These are phyloP conservation scores for Typhlichthys eigenmanni DNA, from an alignment of 2,797 vertebrate species.

Conservation along the genomic window DNA sequence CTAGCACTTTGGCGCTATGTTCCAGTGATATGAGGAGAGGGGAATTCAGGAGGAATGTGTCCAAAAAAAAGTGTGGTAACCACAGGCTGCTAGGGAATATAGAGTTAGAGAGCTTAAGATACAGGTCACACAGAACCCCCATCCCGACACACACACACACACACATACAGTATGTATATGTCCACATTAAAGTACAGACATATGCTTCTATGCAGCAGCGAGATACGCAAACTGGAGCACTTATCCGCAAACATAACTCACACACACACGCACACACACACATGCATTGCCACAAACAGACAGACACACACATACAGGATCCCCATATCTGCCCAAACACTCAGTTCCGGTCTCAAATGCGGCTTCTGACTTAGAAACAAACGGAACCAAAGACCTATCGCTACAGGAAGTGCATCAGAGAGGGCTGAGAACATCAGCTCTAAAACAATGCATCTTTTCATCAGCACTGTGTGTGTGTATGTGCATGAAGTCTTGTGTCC, in stretches of 20 bases:
- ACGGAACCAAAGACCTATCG: conserved; percentile 37
- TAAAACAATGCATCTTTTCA: conserved; percentile 57
- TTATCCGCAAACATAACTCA: neutral
- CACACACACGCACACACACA: conserved; percentile 3
- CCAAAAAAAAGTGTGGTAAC: conserved; percentile 31
- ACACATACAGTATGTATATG: conserved; percentile 7
- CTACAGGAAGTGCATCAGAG: conserved; percentile 60
- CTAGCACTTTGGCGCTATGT: neutral
- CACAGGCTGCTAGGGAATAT: conserved; percentile 44
- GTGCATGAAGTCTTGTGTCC: neutral
- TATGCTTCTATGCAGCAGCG: too few relatives aligned
- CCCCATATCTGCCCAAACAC: conserved; percentile 51
- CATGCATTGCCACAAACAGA: neutral
- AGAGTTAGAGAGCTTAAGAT: conserved; percentile 39
- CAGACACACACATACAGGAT: conserved; percentile 25
- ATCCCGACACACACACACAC: neutral
- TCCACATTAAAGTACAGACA: too few relatives aligned
- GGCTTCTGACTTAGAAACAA: conserved; percentile 59
- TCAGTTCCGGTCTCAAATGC: conserved; percentile 59
- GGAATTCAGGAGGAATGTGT: conserved; percentile 24
- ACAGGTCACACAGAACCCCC: conserved; percentile 18
- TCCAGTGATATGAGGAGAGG: conserved; percentile 11
- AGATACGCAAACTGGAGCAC: too few relatives aligned
- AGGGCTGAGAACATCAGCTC: conserved; percentile 56
- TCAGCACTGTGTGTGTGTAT: conserved; percentile 4